phyloP scores from a whole-genome alignment of 1,140 invertebrate species.

The Anoplophora glabripennis region DNA sequence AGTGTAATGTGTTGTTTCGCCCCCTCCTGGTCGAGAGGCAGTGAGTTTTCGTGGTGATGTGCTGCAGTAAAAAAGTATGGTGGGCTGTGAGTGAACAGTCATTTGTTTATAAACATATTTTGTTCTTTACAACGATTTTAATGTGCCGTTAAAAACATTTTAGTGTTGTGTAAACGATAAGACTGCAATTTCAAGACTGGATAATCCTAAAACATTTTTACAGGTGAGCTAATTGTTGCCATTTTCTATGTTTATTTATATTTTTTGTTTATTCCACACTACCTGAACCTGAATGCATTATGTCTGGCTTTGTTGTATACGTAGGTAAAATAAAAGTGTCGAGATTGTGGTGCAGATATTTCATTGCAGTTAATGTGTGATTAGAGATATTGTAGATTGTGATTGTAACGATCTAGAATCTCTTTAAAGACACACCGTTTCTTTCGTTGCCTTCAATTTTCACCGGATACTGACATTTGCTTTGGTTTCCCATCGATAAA shows the following conservation, averaged over 20 bases:
- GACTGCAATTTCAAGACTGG: constrained; percentile 16
- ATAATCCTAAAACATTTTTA: not conserved
- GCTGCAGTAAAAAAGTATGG: constrained; percentile 6
- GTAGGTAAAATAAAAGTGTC: too few relatives aligned
- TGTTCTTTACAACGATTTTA: constrained; percentile 15
- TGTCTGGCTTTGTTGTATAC: not conserved
- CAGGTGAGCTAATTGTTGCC: too few relatives aligned
- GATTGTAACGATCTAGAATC: too few relatives aligned
- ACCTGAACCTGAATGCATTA: constrained; percentile 5
- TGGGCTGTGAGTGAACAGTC: constrained; percentile 7
- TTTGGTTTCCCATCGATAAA: too few relatives aligned
- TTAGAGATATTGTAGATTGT: too few relatives aligned
- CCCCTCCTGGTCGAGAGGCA: too few relatives aligned
- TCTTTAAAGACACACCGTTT: too few relatives aligned
- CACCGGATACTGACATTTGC: too few relatives aligned
- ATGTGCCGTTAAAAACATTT: constrained; percentile 13
- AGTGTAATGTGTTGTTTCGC: too few relatives aligned
- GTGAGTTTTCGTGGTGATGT: not conserved
- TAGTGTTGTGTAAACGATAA: constrained; percentile 6
- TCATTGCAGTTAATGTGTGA: too few relatives aligned
- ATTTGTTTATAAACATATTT: constrained; percentile 13
- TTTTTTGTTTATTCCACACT: not conserved
- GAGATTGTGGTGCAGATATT: too few relatives aligned
- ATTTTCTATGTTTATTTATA: not conserved
- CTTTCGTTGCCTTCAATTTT: too few relatives aligned